Base-by-base conservation (phyloP, 2,113 vertebrate genomes). In the Scolopax mira region DNA sequence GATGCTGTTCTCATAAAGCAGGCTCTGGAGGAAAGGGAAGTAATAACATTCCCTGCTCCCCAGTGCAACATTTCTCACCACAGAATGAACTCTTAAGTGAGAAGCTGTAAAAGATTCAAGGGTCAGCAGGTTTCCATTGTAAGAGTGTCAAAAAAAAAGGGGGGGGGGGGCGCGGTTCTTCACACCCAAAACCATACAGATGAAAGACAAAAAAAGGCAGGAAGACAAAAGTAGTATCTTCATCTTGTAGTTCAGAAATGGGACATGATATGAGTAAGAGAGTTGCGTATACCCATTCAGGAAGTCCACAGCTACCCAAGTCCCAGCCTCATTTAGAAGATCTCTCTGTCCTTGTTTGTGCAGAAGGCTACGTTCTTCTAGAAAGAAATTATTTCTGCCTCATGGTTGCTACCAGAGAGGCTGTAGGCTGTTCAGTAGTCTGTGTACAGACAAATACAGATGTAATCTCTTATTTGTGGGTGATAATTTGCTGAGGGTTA, bases 181-280 rank as follows among this genome's bases (percentile, higher is more conserved):
- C 10, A 4, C 27, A 25, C 11, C 6, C 13, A 18, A 89, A 81
- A 30, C 13, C 9, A 30, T 3, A 11, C 4, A 19, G 79, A 72
- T 35, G 11, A 64, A 13, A 46, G 24, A 31, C 4, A 72, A 30
- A 79, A 79, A 84, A 39, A 73, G 4, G 2, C 18, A 52, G 13
- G 52, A 65, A 85, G 22, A 17, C 13, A 44, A 31, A 60, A 69
- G 23, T 24, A 51, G 10, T 37, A 52, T 73, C 4, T 81, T 41
- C 5, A 14, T 44, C 25, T 65, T 67, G 13, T 41, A 71, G 35
- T 41, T 61, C 52, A 60, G 39, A 89, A 75, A 33, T 7, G 30
- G 1, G 14, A 27, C 1, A 1, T 30, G 18, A 77, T 46, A 16
- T 41, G 2, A 14, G 18, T 17, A 33, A 48, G 6, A 42, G 11